phyloP scores from a whole-genome alignment of 2,888 invertebrate genomes.

The Quadroppia sp. region DNA sequence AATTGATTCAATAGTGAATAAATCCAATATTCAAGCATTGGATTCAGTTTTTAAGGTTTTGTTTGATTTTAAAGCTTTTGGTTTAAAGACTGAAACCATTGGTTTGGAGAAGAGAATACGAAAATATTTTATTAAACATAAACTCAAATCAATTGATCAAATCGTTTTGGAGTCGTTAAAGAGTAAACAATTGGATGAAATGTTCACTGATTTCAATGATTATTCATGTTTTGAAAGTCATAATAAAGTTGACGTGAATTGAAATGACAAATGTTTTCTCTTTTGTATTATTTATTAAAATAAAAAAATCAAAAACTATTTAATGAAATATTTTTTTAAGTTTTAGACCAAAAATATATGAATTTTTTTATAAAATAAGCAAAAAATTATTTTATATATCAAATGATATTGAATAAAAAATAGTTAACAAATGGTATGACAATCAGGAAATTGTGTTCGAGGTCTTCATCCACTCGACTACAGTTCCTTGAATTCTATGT shows the following conservation, averaged over 20 bases:
- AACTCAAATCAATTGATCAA: neutral
- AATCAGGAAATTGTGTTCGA: too few species aligned
- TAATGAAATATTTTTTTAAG: neutral
- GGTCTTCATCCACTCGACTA: too few species aligned
- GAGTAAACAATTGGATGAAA: neutral
- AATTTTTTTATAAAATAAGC: too few species aligned
- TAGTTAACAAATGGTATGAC: too few species aligned
- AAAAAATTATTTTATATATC: too few species aligned
- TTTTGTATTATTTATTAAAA: too few species aligned
- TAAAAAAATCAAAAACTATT: too few species aligned
- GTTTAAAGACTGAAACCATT: neutral
- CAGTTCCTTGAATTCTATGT: too few species aligned
- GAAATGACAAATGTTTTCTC: neutral
- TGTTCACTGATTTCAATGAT: neutral
- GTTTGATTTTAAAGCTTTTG: conserved; percentile 37
- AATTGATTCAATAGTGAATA: neutral
- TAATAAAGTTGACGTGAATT: neutral
- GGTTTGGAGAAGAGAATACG: neutral
- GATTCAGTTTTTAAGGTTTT: conserved; percentile 29
- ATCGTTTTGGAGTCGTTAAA: neutral
- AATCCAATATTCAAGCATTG: conserved; percentile 34
- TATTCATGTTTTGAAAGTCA: neutral
- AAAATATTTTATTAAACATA: neutral
- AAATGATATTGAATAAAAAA: too few species aligned
- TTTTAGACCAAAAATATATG: too few species aligned